phyloP scores from a whole-genome alignment of 1,140 invertebrate species.

The Babylonia areolata region DNA sequence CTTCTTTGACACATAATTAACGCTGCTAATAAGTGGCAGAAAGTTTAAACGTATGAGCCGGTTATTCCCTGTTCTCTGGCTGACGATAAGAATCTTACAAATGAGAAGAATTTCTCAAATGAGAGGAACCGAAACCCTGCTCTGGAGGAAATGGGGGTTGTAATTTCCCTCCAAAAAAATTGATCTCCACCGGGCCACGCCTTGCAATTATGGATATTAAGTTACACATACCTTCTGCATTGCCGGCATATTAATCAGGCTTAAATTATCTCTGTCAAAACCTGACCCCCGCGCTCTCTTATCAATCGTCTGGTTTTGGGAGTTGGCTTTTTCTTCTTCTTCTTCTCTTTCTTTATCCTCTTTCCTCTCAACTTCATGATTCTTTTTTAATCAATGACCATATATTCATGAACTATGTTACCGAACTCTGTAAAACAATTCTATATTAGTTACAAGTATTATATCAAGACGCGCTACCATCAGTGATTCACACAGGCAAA shows the following conservation, averaged over 20 bases:
- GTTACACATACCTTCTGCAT: not conserved
- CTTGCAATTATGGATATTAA: slow-evolving; percentile 7
- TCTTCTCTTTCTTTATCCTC: too few species aligned
- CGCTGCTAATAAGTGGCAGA: not conserved
- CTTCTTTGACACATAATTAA: not conserved
- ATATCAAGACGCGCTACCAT: too few species aligned
- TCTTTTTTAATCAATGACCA: too few species aligned
- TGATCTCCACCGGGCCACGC: not conserved
- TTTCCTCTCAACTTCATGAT: too few species aligned
- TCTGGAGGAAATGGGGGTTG: not conserved
- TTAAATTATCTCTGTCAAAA: not conserved
- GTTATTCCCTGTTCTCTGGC: too few species aligned
- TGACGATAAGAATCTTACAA: not conserved
- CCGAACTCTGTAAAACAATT: too few species aligned
- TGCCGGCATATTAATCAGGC: slow-evolving; percentile 2
- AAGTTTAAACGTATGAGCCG: not conserved
- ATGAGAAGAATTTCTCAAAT: not conserved
- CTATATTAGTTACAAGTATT: too few species aligned
- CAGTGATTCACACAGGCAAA: too few species aligned
- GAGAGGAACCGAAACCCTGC: not conserved
- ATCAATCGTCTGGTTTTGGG: too few species aligned
- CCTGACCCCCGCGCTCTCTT: not conserved
- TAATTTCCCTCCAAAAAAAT: not conserved
- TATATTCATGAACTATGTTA: too few species aligned
- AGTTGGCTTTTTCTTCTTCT: too few species aligned